phyloP scores from a whole-genome alignment of 2,888 invertebrate species.

The Achlya flavicornis region DNA sequence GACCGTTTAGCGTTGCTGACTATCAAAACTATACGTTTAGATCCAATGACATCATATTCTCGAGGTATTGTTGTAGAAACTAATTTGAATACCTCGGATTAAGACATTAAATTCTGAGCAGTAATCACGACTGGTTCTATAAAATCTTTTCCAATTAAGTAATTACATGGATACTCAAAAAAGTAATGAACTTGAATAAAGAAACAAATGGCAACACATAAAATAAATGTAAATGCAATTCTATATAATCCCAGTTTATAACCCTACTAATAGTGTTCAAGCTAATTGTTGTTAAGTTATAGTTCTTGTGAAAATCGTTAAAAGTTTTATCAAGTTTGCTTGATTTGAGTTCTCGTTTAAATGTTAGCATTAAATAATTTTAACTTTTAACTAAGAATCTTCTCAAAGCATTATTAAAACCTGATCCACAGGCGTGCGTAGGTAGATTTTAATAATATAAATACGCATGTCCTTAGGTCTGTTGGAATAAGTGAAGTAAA shows the following conservation, averaged over 20 bases:
- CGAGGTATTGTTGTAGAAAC: constrained; percentile 32
- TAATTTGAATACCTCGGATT: constrained; percentile 33
- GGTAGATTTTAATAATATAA: constrained; percentile 16
- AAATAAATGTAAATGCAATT: constrained; percentile 37
- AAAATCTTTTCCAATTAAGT: constrained; percentile 27
- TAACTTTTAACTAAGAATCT: too few relatives aligned
- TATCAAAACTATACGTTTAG: constrained; percentile 38
- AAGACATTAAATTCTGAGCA: constrained; percentile 32
- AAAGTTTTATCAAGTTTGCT: constrained; percentile 24
- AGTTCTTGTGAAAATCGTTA: constrained; percentile 22
- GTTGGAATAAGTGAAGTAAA: constrained; percentile 51
- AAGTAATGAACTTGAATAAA: constrained; percentile 23
- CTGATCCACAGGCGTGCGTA: constrained; percentile 19
- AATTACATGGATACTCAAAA: constrained; percentile 35
- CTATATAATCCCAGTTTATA: constrained; percentile 28
- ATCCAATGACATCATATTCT: constrained; percentile 32
- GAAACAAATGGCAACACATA: constrained; percentile 12
- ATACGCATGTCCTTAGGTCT: constrained; percentile 40
- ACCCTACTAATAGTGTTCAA: constrained; percentile 28
- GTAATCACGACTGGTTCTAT: constrained; percentile 14
- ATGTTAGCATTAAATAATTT: background rate
- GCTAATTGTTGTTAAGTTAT: constrained; percentile 25
- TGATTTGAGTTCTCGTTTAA: background rate
- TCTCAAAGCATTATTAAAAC: background rate
- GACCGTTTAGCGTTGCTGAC: constrained; percentile 43